phyloP scores from a whole-genome alignment of 1,140 invertebrate genomes.

The Pectinophora gossypiella region DNA sequence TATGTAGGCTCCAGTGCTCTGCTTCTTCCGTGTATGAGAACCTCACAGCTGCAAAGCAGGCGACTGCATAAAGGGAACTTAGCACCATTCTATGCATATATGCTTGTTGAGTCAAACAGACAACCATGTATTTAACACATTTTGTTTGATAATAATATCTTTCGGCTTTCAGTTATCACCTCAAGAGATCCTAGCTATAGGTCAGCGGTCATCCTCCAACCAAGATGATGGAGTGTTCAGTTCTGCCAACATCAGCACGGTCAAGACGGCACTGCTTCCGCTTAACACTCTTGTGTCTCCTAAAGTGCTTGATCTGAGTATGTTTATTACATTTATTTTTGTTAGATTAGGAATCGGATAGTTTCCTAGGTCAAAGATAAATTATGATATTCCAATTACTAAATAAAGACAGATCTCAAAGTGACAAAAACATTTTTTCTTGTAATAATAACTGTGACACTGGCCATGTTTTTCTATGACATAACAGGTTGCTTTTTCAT shows the following conservation, averaged over 20 bases:
- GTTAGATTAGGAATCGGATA: no score
- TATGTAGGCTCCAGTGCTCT: neutral
- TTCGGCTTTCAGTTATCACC: constrained; percentile 43
- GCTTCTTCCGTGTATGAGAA: neutral
- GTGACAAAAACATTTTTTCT: no score
- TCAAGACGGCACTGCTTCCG: constrained; percentile 40
- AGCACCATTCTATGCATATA: no score
- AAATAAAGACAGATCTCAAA: no score
- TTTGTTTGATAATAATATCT: neutral
- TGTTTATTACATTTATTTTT: no score
- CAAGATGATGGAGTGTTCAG: constrained; percentile 35
- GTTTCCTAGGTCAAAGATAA: no score
- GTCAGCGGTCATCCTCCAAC: constrained; percentile 42
- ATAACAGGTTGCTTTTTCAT: no score
- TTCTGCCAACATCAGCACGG: constrained; percentile 26
- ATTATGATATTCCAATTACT: no score
- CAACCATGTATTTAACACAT: no score
- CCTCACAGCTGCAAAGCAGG: neutral
- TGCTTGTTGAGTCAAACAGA: no score
- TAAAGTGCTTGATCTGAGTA: constrained; percentile 57
- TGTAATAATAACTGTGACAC: neutral
- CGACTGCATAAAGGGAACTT: neutral
- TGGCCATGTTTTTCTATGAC: no score
- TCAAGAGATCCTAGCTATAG: constrained; percentile 62
- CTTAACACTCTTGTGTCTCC: constrained; percentile 47